Base-by-base conservation (phyloP, 2,113 vertebrate species). In the Neodontobutis hainanensis region DNA sequence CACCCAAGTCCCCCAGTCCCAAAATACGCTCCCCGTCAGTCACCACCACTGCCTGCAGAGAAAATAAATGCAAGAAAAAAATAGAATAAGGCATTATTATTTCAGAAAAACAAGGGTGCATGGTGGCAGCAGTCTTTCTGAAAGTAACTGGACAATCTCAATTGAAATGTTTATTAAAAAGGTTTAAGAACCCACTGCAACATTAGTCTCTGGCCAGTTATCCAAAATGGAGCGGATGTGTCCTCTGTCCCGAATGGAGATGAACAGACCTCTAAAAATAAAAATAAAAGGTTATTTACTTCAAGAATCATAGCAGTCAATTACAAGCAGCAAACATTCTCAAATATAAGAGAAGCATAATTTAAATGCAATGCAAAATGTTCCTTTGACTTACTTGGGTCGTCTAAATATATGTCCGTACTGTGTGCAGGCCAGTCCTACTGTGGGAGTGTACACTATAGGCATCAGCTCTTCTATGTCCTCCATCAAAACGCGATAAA, bases 401-500 rank as follows among this genome's bases (percentile, higher is more conserved):
- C 96, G 93, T 75, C 97, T 93, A 84, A 99, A 99, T 83, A 99
- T 99, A 86, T 98, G 96, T 11, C 97, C 97, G 2, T 99, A 99
- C n/a, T 97, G 96, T 14, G 95, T 92, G 78, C 97, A 99, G 65
- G 97, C 97, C 48, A 99, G 92, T 10, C 97, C 97, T 2, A 99
- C 97, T 1, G 97, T 99, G 1, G 97, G 97, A 0, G 97, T 99
- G 84, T 99, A 99, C 0, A 99, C 97, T 14, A 99, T 98, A 0
- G 97, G 97, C 97, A 99, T 95, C 1, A 99, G 34, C 16, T 88
- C 91, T 82, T 99, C 97, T 0, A 99, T 98, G 36, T 98, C 96
- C 44, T 96, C 97, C 91, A 96, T 95, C 46, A 99, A 80, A 42
- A 99, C 92, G 6, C 96, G 87, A 44, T 98, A 99, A 80, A 99